Base-by-base conservation (phyloP, 2,888 invertebrate species). In the Artemia sinica region DNA sequence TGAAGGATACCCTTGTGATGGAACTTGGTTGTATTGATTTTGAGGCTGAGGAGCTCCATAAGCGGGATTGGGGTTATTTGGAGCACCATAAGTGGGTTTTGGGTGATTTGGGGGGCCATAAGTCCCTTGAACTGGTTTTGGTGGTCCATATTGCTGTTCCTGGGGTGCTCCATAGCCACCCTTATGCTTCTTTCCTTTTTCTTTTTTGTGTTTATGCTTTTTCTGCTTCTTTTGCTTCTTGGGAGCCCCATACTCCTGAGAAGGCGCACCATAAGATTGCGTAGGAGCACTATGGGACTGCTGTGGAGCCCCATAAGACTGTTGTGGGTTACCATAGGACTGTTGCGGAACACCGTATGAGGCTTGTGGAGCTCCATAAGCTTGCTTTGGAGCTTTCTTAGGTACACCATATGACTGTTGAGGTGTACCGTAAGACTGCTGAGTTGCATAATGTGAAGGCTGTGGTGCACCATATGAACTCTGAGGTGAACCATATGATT, bases 31-130 rank as follows among this genome's bases (percentile, higher is more conserved):
- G 11, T 58, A 58, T 14, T n/a, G 18, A 8, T 58, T n/a, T 14
- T 8, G 14, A 8, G 58, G 58, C 58, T 58, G 8, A 58, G 58
- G 58, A 4, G 58, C 58, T n/a, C 58, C 58, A 58, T 58, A 58
- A 58, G 58, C 13, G 0, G 13, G 58, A 14, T 13, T 14, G n/a
- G 5, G 58, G n/a, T n/a, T n/a, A n/a, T n/a, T n/a, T 8, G 58
- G 58, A 58, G 58, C 58, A 14, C 8, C 10, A 18, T 58, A 58
- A 9, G 58, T 1, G n/a, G 10, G 58, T 18, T 58, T 58, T 58
- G 58, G 58, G 8, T 58, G n/a, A 14, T 7, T n/a, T 58, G 58
- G 58, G n/a, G 58, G 14, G 58, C 58, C 58, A 58, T 58, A 58
- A 9, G 58, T 18, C 18, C 18, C 14, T 9, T 58, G n/a, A n/a